Conservation (phyloP, 2,113 vertebrate species). For the Apistogramma diplotaenia region DNA sequence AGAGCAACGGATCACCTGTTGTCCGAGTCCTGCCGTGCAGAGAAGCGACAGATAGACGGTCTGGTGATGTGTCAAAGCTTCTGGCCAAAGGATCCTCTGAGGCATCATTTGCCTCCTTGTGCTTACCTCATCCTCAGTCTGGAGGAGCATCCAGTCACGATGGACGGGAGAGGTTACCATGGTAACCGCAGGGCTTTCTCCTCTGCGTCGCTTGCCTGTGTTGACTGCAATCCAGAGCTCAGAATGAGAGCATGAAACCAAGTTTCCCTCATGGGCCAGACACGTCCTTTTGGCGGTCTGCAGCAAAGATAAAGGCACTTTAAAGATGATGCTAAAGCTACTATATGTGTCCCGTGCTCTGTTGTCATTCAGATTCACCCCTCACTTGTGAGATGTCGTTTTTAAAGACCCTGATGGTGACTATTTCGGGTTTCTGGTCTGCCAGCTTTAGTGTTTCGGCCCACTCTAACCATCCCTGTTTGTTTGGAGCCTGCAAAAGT, state of each 20-base stretch:
- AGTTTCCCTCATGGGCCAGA: conserved; percentile 7
- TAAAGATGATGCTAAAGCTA: background rate
- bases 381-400: background rate
- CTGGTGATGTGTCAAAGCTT: conserved; percentile 5
- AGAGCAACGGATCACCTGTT: background rate
- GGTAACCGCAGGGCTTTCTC: conserved; percentile 57
- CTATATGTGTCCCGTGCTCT: background rate
- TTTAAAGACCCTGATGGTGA: background rate
- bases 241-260: conserved; percentile 36
- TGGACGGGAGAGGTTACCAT: conserved; percentile 58
- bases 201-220: conserved; percentile 18
- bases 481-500: background rate
- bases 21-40: background rate
- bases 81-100: conserved; percentile 36
- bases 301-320: background rate
- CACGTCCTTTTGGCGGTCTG: background rate
- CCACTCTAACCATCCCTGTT: background rate
- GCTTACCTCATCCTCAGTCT: conserved; percentile 54
- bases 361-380: background rate
- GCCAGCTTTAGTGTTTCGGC: background rate
- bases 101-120: conserved; percentile 21
- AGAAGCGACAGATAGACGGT: background rate
- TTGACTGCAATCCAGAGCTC: conserved; percentile 48
- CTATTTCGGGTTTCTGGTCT: background rate
- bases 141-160: conserved; percentile 58